Percentiles rank a stretch among this genome's conserved stretches.
These are phyloP conservation scores for Oreochromis grahami DNA, from an alignment of 2,797 vertebrate genomes.

Conservation along the genomic window DNA sequence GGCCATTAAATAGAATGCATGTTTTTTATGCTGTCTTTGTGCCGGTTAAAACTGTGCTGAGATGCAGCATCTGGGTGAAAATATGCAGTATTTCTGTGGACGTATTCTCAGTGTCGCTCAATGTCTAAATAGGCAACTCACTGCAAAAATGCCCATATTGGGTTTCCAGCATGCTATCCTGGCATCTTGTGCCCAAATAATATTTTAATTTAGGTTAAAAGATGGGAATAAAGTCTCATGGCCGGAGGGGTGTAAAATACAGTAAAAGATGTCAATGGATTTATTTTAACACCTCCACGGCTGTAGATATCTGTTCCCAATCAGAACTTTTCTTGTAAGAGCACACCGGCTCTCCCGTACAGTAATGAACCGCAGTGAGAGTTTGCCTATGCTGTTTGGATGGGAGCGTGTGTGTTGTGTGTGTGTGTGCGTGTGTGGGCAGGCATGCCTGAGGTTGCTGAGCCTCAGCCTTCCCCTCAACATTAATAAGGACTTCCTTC, in stretches of 20 bases:
- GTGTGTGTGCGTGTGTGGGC: constrained; percentile 62
- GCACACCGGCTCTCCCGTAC: constrained; percentile 38
- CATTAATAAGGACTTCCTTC: constrained; percentile 80
- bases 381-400: constrained; percentile 35
- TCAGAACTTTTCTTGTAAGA: constrained; percentile 53
- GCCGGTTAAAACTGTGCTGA: neutral
- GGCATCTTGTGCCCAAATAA: neutral
- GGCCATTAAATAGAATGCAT: neutral
- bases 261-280: constrained; percentile 32
- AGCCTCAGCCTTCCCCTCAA: constrained; percentile 65
- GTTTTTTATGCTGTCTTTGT: neutral
- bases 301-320: constrained; percentile 56
- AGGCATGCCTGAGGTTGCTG: constrained; percentile 73
- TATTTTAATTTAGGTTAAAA: neutral
- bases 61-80: neutral
- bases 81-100: neutral
- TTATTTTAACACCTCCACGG: constrained; percentile 57
- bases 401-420: neutral
- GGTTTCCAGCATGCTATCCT: neutral
- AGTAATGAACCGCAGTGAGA: constrained; percentile 56
- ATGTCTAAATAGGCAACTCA: neutral
- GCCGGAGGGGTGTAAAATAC: neutral
- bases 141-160: neutral
- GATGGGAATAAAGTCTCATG: neutral
- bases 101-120: neutral